These are phyloP conservation scores for Phalloptychus januarius DNA, from an alignment of 2,797 vertebrate genomes.

Conservation along the genomic window DNA sequence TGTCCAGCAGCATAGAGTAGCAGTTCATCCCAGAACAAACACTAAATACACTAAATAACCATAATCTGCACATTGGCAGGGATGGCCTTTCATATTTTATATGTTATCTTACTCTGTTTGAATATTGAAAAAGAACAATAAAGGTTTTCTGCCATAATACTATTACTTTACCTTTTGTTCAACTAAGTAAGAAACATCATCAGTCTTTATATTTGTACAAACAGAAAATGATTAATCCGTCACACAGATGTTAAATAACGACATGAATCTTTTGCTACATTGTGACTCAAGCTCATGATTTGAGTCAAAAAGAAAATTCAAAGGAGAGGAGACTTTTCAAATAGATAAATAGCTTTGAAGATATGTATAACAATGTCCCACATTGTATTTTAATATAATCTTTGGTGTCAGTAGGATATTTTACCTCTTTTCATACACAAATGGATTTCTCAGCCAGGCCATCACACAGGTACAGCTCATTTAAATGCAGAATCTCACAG, in stretches of 20 bases:
- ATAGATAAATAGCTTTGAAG: background rate
- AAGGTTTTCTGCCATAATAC: background rate
- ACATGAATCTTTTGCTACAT: background rate
- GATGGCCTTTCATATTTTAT: background rate
- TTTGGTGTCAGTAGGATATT: slow-evolving; percentile 13
- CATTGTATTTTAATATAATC: background rate
- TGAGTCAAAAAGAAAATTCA: background rate
- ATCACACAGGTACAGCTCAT: slow-evolving; percentile 38
- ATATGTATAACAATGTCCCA: background rate
- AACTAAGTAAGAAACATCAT: background rate
- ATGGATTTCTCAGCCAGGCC: slow-evolving; percentile 20
- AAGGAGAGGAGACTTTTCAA: background rate
- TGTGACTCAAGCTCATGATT: background rate
- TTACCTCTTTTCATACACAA: slow-evolving; percentile 17
- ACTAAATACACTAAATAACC: background rate
- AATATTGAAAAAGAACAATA: background rate
- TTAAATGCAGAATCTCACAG: slow-evolving; percentile 86
- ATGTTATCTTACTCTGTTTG: background rate
- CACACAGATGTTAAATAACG: background rate
- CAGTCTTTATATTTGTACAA: background rate
- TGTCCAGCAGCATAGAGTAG: no score
- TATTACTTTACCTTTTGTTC: background rate
- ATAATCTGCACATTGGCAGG: background rate
- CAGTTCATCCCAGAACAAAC: background rate
- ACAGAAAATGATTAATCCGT: background rate